Evolutionary conservation across 2,113 vertebrate genomes (phyloP).

Genomic region (Nymphicus hollandicus): DNA sequence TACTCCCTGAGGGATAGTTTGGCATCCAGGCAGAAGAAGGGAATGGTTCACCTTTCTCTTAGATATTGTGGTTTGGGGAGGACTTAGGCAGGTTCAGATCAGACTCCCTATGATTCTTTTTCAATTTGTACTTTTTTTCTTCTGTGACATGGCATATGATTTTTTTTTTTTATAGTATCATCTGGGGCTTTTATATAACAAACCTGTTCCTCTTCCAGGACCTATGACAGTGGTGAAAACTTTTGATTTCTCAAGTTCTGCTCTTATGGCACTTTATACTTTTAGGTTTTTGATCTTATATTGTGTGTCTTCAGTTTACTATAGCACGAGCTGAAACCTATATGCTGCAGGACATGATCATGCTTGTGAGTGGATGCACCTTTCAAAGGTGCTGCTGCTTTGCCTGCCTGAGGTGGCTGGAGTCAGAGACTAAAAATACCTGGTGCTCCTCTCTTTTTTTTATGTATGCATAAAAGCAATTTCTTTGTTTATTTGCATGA

Average conservation of each 20-base stretch:
- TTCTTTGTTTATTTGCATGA: neutral
- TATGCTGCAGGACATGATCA: rapidly evolving
- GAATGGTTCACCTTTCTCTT: neutral
- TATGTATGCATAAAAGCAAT: neutral
- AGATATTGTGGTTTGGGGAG: neutral
- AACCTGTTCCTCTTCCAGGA: neutral
- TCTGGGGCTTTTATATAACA: neutral
- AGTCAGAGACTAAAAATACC: neutral
- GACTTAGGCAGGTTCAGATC: neutral
- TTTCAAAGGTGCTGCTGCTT: neutral
- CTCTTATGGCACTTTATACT: neutral
- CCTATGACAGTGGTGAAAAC: neutral
- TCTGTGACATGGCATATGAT: neutral
- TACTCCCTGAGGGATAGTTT: neutral
- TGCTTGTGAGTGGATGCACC: neutral
- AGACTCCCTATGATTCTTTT: neutral
- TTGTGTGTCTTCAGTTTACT: neutral
- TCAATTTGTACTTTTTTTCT: neutral
- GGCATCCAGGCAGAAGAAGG: neutral
- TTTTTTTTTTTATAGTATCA: neutral
- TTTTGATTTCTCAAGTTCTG: neutral
- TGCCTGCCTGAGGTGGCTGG: neutral
- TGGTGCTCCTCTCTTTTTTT: neutral
- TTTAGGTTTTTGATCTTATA: neutral
- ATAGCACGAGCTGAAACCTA: neutral